Conservation (phyloP, 1,140 invertebrate species). For the Neuroterus valhalla region DNA sequence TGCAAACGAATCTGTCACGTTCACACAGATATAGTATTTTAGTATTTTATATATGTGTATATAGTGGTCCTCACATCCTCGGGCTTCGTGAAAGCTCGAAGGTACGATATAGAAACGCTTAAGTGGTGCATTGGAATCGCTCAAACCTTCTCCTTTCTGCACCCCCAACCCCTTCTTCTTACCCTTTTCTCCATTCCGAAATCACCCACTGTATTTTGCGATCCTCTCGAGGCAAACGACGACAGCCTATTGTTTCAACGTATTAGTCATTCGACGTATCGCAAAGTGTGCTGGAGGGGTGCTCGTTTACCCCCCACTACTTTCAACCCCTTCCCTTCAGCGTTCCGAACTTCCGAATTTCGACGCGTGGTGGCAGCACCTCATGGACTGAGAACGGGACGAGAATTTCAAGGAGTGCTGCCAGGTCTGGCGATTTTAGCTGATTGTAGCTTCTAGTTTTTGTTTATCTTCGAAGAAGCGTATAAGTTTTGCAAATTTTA, state of each 20-base stretch:
- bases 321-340: conserved; percentile 37
- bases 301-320: conserved; percentile 52
- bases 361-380: conserved; percentile 66
- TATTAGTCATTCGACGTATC: conserved; percentile 76
- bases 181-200: conserved; percentile 50
- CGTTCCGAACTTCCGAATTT: conserved; percentile 55
- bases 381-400: conserved; percentile 43
- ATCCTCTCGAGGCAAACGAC: conserved; percentile 68
- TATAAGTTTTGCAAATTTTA: too few species aligned
- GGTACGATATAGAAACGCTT: conserved; percentile 73
- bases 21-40: too few species aligned
- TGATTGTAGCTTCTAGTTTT: too few species aligned
- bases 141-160: conserved; percentile 56
- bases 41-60: conserved; percentile 18
- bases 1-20: conserved; percentile 37
- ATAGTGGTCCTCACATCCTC: conserved; percentile 36
- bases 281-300: conserved; percentile 68
- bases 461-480: too few species aligned
- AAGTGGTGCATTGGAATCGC: conserved; percentile 75
- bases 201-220: conserved; percentile 57
- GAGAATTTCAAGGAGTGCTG: too few species aligned
- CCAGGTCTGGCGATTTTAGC: too few species aligned
- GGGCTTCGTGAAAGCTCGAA: conserved; percentile 63
- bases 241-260: conserved; percentile 75
- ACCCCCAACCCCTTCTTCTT: conserved; percentile 39